Base-by-base conservation (phyloP, 2,797 vertebrate species). In the Cephalopachus bancanus region DNA sequence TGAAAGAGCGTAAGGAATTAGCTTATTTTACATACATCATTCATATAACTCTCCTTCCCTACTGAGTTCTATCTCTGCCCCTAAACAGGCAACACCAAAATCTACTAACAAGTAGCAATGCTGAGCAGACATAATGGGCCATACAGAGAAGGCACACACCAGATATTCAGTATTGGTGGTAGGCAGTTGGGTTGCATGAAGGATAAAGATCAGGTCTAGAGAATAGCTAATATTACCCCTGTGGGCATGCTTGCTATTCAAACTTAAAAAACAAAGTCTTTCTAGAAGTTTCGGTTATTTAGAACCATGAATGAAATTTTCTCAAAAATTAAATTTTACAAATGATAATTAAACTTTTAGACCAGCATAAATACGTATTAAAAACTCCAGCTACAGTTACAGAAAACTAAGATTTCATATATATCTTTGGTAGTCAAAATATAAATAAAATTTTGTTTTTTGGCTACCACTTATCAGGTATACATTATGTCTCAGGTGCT, bases 391-490 rank as follows among this genome's bases (percentile, higher is more conserved):
- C 26, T 55, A 86, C 1, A 26, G 55, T 26, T 88, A 19, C 1
- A 62, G 80, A 85, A 95, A 95, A 81, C 8, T 75, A 85, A 60
- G 20, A 88, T 62, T 93, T 60, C 49, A 89, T 60, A 86, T 49
- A 37, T 74, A 89, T 44, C 65, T 90, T 83, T 49, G 24, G 33
- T 74, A 78, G 83, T 74, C 17, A 89, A 94, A 91, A 94, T 49
- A 83, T 15, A 92, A 44, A 80, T 59, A 24, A 75, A 55, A 79
- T 12, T n/a, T 22, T 83, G 88, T 16, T 22, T n/a, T n/a, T 12
- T 83, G 80, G 20, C 33, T 92, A 44, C 10, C 22, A 44, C 22
- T 11, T 37, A 76, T 30, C 84, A 76, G 59, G 26, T 59, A 84
- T 1, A 65, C 37, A 89, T 26, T 26, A 72, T 15, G 19, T 72